Evolutionary conservation across 2,113 vertebrate genomes (phyloP), one percentile per base, ranked within the genome.

Genomic region (Melospiza georgiana): DNA sequence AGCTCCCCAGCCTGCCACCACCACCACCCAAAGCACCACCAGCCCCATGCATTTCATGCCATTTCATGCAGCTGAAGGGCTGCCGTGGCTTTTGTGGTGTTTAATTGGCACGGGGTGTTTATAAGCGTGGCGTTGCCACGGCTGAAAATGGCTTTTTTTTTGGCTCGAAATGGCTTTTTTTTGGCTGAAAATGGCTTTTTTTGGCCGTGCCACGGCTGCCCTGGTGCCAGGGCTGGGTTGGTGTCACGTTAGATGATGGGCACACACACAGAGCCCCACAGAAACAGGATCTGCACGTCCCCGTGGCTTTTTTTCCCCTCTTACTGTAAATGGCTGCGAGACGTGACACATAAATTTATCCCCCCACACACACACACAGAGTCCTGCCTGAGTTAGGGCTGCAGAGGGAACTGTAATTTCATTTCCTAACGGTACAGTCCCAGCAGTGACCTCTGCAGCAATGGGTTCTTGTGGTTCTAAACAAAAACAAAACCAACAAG

Each of bases 311-410:
- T n/a, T 7, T 15, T 12, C 33, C 21, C 15, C 11, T 7, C 73
- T 61, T 69, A 93, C 90, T 96, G 94, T 96, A 94, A 91, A 85
- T 12, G 88, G 87, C 66, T 71, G 66, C 9, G 33, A 7, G 28
- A 58, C 44, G 52, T 39, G 87, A 30, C 57, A 52, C 1, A 66
- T 2, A 58, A 91, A 79, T 79, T 66, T 27, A 82, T 25, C 75
- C 73, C 3, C 49, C 7, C 31, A 17, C 75, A 49, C 48, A 21
- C 41, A 11, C 48, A 22, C 41, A 11, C 3, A 2, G 6, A 31
- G 52, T 27, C 52, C 31, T 3, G 1, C 72, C 30, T 2, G 77
- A 77, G 78, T 66, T 57, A 66, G 58, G 17, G 62, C 6, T 55
- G 55, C 75, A 21, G 48, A 2, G 21, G 79, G 77, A 93, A 71